Evolutionary conservation across 2,888 invertebrate species (phyloP), one percentile per base, ranked within the genome.

Genomic region (Schrankia costaestrigalis): DNA sequence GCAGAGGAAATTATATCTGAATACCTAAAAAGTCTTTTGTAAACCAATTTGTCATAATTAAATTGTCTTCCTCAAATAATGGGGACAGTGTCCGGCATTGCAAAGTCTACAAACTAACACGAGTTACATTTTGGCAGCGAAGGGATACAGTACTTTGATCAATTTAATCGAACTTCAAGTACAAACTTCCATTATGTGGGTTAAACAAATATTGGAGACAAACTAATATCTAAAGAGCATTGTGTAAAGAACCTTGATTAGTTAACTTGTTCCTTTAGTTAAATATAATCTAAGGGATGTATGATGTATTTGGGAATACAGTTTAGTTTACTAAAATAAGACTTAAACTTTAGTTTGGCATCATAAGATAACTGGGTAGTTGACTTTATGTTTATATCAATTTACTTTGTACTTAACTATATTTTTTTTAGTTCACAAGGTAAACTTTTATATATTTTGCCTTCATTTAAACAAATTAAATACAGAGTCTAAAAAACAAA

Each of bases 221-320:
- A 51, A 52, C 39, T 45, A 29, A 35, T 31, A 28, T 34, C 30
- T 31, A 41, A 42, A 31, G 28, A 39, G 35, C 40, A 37, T 49
- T 54, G 45, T 41, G 22, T 45, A 41, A 39, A 36, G 22, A 47
- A 48, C 25, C 41, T 41, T 22, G 31, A 44, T 44, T 48, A 34
- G 38, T 21, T 33, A 52, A 47, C 40, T 47, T 40, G 40, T 53
- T 43, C 40, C n/a, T n/a, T n/a, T n/a, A 23, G 43, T 40, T 36
- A 40, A 44, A 34, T 31, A 31, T 31, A 26, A 22, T 30, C 15
- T 11, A 11, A 21, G 12, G 13, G 9, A 26, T 17, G n/a, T 18
- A n/a, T n/a, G n/a, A 21, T 12, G 3, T 17, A 12, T 11, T 29
- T 13, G 5, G 3, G 10, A 14, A 11, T 17, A 24, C 18, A 15